Evolutionary conservation across 2,113 vertebrate species (phyloP), one percentile per base, ranked within the genome.

Genomic region (Podarcis muralis): DNA sequence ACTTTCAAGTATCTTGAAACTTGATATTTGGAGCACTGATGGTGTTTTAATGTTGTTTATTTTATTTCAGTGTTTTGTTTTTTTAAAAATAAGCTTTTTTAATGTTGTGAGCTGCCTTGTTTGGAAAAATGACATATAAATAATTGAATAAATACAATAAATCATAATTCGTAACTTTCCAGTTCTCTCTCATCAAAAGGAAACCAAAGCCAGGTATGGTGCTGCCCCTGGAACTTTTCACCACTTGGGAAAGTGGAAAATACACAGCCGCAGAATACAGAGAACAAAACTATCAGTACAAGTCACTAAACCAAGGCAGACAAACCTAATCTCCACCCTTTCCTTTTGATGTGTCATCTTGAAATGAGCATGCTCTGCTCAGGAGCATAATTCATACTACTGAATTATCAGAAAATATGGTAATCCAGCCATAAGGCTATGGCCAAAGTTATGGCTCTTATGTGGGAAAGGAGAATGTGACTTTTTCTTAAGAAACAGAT

Each of bases 401-500:
- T 53, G 22, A 22, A 83, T 48, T 35, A 71, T 75, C 5, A 65
- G 69, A 65, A 83, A 76, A 82, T 2, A 83, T 27, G 43, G 40
- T 53, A 68, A 78, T 77, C 65, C n/a, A 40, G 23, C 40, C 37
- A 30, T 43, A 84, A 78, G n/a, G 62, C 72, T n/a, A 78, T 23
- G 23, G 25, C 87, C 62, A 18, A 90, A 25, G 8, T 83, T 69
- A n/a, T 5, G 32, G 30, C 59, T 76, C 11, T 27, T 40, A 74
- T 4, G n/a, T 72, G 57, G 43, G n/a, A 20, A 87, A 35, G 27
- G 35, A 65, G 43, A 81, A 87, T 30, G 30, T 32, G 40, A 32
- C n/a, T 57, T 35, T 82, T 77, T 57, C 37, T 59, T 77, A 75
- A n/a, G 35, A 88, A 82, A 43, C 83, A 90, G 69, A 85, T 74